Conservation (phyloP, 2,797 vertebrate species). For the Sebastes aleutianus region DNA sequence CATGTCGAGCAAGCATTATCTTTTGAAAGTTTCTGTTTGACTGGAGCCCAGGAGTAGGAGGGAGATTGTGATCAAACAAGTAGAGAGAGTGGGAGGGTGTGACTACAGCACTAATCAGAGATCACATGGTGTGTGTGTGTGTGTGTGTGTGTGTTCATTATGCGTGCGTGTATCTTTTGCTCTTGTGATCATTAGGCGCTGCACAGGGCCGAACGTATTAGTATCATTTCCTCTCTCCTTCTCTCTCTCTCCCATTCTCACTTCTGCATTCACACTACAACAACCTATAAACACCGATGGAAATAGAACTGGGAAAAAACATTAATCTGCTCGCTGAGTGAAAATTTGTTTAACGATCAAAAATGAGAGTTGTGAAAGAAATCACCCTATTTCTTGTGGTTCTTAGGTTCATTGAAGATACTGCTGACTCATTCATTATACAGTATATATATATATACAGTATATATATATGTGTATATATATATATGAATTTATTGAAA, state of each 20-base stretch:
- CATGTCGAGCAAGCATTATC: constrained; percentile 46
- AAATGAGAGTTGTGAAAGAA: constrained; percentile 18
- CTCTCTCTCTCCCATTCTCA: constrained; percentile 78
- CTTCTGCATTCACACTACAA: constrained; percentile 76
- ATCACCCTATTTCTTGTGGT: background rate
- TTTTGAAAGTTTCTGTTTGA: constrained; percentile 66
- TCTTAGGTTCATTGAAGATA: background rate
- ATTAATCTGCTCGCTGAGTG: background rate
- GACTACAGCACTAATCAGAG: constrained; percentile 68
- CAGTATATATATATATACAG: no score
- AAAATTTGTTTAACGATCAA: constrained; percentile 23
- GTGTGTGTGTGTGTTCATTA: background rate
- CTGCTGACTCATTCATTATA: constrained; percentile 6
- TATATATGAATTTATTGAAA: no score
- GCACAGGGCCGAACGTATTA: constrained; percentile 50
- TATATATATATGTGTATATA: no score
- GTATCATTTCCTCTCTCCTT: constrained; percentile 83
- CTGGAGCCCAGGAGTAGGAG: constrained; percentile 52
- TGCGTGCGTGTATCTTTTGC: constrained; percentile 44
- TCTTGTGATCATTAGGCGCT: constrained; percentile 69
- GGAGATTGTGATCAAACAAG: constrained; percentile 69
- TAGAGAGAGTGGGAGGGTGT: constrained; percentile 63
- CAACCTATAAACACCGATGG: constrained; percentile 56
- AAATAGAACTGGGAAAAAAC: constrained; percentile 61
- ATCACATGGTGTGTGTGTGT: constrained; percentile 72